Evolutionary conservation across 1,140 invertebrate species (phyloP).

Genomic region (Acyrthosiphon pisum): DNA sequence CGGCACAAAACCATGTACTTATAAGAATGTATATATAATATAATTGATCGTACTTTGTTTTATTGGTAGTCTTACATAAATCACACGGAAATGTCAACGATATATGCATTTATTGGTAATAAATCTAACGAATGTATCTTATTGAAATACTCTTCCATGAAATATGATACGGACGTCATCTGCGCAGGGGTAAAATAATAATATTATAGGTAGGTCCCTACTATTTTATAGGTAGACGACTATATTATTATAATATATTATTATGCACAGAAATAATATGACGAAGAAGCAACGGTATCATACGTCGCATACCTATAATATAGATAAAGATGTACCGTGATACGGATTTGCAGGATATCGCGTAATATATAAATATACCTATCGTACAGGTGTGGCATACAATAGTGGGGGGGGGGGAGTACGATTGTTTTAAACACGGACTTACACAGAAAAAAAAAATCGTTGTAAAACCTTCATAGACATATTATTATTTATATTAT

Average conservation of each 20-base stretch:
- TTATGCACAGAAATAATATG: background rate
- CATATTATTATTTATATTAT: background rate
- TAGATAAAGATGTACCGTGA: too few species aligned
- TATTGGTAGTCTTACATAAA: conserved; percentile 29
- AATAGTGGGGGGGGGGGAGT: background rate
- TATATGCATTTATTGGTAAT: conserved; percentile 6
- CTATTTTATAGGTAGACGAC: background rate
- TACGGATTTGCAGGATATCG: too few species aligned
- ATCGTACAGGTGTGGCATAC: too few species aligned
- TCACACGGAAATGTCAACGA: conserved; percentile 11
- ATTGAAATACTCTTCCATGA: conserved; percentile 35
- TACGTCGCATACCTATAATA: too few species aligned
- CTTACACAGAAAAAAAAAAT: background rate
- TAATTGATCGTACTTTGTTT: conserved; percentile 35
- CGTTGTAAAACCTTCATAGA: background rate
- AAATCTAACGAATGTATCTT: conserved; percentile 17
- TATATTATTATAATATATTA: background rate
- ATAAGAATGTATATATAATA: background rate
- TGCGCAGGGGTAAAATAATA: background rate
- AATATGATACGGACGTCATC: conserved; percentile 22
- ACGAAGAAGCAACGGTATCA: background rate
- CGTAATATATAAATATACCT: too few species aligned
- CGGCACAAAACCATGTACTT: background rate
- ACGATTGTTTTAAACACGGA: background rate
- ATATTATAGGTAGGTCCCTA: background rate